These are phyloP conservation scores for Darevskia nairensis DNA, from an alignment of 2,797 vertebrate species.

Conservation along the genomic window DNA sequence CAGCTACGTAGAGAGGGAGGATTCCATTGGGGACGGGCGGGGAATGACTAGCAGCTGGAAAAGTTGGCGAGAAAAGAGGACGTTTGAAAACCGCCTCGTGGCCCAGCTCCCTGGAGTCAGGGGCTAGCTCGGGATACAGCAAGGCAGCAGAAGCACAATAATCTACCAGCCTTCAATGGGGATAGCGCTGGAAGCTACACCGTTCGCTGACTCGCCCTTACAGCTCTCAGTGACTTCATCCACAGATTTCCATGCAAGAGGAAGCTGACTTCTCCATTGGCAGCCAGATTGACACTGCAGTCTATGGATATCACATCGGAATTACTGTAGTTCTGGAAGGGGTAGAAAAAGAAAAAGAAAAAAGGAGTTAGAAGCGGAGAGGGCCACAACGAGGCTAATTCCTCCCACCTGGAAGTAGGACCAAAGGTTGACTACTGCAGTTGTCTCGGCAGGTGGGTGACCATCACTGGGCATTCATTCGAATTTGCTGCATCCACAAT, in stretches of 20 bases:
- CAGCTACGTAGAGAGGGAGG: not conserved
- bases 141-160: fast-evolving
- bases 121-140: not conserved
- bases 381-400: not conserved
- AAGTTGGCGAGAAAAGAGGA: fast-evolving
- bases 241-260: slow-evolving; percentile 85
- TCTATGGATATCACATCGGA: slow-evolving; percentile 86
- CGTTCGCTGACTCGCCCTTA: slow-evolving; percentile 70
- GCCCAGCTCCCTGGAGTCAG: fast-evolving
- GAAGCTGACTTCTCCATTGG: slow-evolving; percentile 83
- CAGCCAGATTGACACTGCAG: slow-evolving; percentile 85
- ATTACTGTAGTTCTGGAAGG: slow-evolving; percentile 90
- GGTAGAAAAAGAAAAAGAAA: not conserved
- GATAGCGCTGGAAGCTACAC: not conserved
- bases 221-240: slow-evolving; percentile 87
- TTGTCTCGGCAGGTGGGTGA: not conserved
- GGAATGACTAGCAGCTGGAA: not conserved
- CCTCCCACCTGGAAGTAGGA: too few relatives aligned
- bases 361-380: fast-evolving
- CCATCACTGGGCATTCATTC: not conserved
- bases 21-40: not conserved
- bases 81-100: fast-evolving
- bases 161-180: fast-evolving
- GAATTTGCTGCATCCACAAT: not conserved
- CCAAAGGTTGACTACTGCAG: too few relatives aligned